Conservation (phyloP, 2,797 vertebrate genomes). For the Enoplosus armatus region DNA sequence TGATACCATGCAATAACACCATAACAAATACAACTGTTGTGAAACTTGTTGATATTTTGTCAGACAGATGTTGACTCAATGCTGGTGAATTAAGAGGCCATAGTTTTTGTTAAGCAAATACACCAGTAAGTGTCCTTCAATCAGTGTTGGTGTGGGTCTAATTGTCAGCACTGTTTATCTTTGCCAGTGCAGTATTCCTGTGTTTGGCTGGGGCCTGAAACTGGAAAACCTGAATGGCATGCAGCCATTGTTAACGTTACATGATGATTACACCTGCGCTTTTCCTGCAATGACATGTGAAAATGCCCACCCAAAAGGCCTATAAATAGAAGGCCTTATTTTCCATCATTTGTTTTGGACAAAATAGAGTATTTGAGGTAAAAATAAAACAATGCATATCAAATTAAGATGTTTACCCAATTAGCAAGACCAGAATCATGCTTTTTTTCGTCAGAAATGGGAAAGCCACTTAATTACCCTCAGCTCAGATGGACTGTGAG, state of each 20-base stretch:
- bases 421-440: conserved; percentile 26
- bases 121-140: conserved; percentile 31
- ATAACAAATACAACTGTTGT: conserved; percentile 19
- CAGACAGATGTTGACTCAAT: conserved; percentile 3
- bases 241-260: background rate
- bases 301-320: background rate
- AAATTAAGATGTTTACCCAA: conserved; percentile 34
- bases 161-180: conserved; percentile 27
- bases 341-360: background rate
- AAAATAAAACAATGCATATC: conserved; percentile 1
- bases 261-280: background rate
- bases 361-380: background rate
- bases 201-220: conserved; percentile 2
- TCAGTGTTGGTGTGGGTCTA: conserved; percentile 16
- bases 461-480: conserved; percentile 59
- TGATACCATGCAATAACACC: conserved; percentile 30
- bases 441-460: conserved; percentile 9
- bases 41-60: conserved; percentile 12
- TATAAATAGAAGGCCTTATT: background rate
- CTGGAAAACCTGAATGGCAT: background rate
- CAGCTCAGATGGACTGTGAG: conserved; percentile 51
- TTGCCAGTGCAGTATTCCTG: background rate
- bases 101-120: conserved; percentile 14
- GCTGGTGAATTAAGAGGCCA: background rate
- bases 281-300: background rate